Evolutionary conservation across 2,888 invertebrate species (phyloP), one percentile per base, ranked within the genome.

Genomic region (Calameuta filiformis): DNA sequence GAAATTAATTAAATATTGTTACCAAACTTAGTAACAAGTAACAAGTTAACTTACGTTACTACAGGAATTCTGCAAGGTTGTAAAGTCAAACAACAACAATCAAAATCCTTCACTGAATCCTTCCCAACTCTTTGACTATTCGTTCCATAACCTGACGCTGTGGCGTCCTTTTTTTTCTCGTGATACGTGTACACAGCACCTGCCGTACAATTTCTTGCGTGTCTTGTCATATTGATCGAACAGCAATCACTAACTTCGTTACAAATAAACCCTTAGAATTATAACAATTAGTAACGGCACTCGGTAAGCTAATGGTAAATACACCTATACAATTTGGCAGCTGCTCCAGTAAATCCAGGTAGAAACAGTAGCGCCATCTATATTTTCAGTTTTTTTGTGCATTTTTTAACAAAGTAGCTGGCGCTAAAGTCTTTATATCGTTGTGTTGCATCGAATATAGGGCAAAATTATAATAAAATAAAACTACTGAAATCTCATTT

Each of bases 141-240:
- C 56, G 96, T 96, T 1, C 97, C 99, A 92, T 98, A 99, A 11
- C 99, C 99, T 23, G 98, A 98, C 12, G 96, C 95, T 71, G 96
- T 95, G 1, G 98, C 98, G 90, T 99, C 99, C 90, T 98, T 98
- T 91, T 98, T 97, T 92, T 98, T 97, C 90, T 99, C 99, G 87
- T 98, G 97, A 88, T 99, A 99, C 0, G 99, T 98, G 91, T 99
- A 99, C 12, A 99, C 99, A 12, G 99, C 97, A 78, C 98, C 98
- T 1, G 99, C 99, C 1, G 99, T 99, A 89, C 98, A 98, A 92
- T 99, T 99, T 91, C 98, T 95, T 12, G 98, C 99, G 90, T 99
- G 99, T 77, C 99, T 94, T 0, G 98, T 98, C 98, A 98, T 98
- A 85, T 85, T 85, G 80, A 56, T 56, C 23, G 9, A 56, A 56